Evolutionary conservation across 2,888 invertebrate genomes (phyloP).

Genomic region (Quadroppia sp.): DNA sequence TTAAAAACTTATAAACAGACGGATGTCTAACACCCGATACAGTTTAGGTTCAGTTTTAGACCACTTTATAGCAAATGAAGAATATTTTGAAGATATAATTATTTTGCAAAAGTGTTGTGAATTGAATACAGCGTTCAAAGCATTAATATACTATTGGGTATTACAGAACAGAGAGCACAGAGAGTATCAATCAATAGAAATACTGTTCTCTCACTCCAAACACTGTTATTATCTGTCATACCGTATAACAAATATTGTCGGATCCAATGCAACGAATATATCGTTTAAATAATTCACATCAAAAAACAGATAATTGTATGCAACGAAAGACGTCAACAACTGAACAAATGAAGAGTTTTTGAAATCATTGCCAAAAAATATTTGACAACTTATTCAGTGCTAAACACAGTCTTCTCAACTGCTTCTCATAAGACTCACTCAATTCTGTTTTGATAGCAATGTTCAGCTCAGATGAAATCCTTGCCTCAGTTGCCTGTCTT

Average conservation of each 20-base stretch:
- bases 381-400: constrained; percentile 6
- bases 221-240: background rate
- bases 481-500: background rate
- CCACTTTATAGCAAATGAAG: background rate
- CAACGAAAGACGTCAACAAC: constrained; percentile 11
- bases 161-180: background rate
- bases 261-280: background rate
- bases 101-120: background rate
- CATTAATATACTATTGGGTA: background rate
- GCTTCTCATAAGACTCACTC: background rate
- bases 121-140: background rate
- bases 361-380: constrained; percentile 9
- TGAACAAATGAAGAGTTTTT: constrained; percentile 3
- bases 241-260: background rate
- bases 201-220: background rate
- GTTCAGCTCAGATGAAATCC: background rate
- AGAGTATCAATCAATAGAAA: constrained; percentile 14
- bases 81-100: background rate
- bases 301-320: constrained; percentile 8
- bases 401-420: background rate
- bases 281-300: constrained; percentile 15
- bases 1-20: background rate
- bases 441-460: background rate
- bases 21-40: constrained; percentile 11
- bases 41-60: background rate